Base-by-base conservation (phyloP, 37 sponge, comb jelly and placozoan species). In the Bolinopsis microptera region DNA sequence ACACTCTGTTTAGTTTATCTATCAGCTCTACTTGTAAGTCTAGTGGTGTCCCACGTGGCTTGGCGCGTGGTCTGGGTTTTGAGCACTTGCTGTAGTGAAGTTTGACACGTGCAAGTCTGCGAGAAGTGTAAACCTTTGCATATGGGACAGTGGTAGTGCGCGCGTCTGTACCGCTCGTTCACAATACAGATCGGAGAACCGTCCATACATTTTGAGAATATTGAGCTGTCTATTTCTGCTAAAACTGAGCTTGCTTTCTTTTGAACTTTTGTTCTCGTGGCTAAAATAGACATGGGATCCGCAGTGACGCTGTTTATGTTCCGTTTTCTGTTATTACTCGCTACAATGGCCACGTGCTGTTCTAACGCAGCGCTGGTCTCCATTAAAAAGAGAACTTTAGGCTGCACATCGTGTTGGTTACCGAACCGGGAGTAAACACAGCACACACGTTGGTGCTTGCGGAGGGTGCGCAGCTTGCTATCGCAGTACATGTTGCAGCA, bases 31-130 rank as follows among this genome's bases (percentile, higher is more conserved):
- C 90, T 40, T 86, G 90, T 5, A 86, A n/a, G 31, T 86, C 90
- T 26, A 86, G 48, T 25, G 41, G 2, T 41, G 37, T 13, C 1
- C 90, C 90, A 3, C 90, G 90, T 2, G 90, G 90, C 30, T 86
- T 86, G 0, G 48, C 61, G 28, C 90, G 34, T 23, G 27, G 25
- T 34, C 39, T 86, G 30, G 36, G 36, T 39, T 86, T 38, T 0
- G 61, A 28, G 36, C 90, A 86, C 90, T 86, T 86, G 90, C 25
- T 86, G 30, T 86, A 86, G 90, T 86, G 90, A 28, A 86, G 41
- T 38, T 86, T 86, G 0, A 86, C 90, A 39, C 90, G 41, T 13
- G 25, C 36, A 24, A 86, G 61, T 27, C 90, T 13, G 40, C 90
- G 90, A 5, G 90, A 39, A 16, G 61, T 86, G 90, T 86, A 86